Conservation (phyloP, 2,888 invertebrate species). For the Entomobrya multifasciata region DNA sequence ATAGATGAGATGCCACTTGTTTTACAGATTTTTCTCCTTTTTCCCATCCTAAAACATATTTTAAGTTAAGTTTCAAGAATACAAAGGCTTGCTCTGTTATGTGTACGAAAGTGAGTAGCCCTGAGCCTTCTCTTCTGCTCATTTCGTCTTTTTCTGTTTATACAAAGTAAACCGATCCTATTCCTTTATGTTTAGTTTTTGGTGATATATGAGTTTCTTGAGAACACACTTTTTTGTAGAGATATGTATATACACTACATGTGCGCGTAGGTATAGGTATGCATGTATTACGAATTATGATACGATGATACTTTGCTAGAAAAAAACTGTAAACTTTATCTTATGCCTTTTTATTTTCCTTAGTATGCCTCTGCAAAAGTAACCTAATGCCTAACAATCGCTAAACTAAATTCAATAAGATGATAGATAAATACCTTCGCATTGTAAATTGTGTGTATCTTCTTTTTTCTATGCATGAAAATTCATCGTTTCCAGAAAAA, state of each 20-base stretch:
- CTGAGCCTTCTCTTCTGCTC: background rate
- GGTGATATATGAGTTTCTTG: background rate
- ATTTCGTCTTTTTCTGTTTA: too few species aligned
- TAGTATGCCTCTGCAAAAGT: background rate
- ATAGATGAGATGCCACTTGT: too few species aligned
- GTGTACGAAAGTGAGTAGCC: too few species aligned
- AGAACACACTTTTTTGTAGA: background rate
- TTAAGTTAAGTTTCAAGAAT: too few species aligned
- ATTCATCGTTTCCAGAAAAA: background rate
- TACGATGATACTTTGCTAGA: background rate
- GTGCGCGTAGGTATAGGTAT: background rate
- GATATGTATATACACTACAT: background rate
- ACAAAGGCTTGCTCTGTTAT: too few species aligned
- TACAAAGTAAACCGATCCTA: too few species aligned
- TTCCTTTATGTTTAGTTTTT: background rate
- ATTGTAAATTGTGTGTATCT: background rate
- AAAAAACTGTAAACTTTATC: constrained; percentile 33
- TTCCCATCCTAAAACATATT: too few species aligned
- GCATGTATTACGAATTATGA: background rate
- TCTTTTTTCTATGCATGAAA: background rate
- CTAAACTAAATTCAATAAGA: background rate
- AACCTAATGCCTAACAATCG: background rate
- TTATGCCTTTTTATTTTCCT: background rate
- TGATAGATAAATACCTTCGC: background rate
- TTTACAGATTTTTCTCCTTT: too few species aligned